These are phyloP conservation scores for Pachycephala philippinensis DNA, from an alignment of 2,113 vertebrate species.

Conservation along the genomic window DNA sequence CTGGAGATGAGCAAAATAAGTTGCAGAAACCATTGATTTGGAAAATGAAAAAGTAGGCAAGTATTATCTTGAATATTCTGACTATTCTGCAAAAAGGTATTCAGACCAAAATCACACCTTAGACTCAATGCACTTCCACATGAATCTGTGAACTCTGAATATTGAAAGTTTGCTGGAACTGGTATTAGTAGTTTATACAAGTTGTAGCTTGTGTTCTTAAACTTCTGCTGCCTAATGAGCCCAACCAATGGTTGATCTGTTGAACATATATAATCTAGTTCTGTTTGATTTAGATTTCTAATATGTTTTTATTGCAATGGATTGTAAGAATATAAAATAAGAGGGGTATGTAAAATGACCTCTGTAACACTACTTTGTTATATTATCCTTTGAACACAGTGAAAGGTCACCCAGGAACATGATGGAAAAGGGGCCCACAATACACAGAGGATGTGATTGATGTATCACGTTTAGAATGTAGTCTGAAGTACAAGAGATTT, in stretches of 20 bases:
- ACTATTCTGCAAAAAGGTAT: neutral
- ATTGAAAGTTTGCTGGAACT: neutral
- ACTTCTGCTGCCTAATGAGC: neutral
- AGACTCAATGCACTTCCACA: neutral
- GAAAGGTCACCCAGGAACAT: constrained; percentile 17
- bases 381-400: constrained; percentile 2
- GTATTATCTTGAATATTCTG: neutral
- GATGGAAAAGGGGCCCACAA: constrained; percentile 5
- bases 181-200: neutral
- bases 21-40: neutral
- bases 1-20: neutral
- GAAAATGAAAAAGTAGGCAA: neutral
- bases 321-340: constrained; percentile 32
- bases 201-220: neutral
- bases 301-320: constrained; percentile 6
- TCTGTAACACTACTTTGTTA: neutral
- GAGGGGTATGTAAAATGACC: neutral
- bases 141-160: neutral
- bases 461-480: neutral
- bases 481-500: constrained; percentile 8
- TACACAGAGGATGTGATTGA: neutral
- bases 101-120: neutral
- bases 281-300: neutral
- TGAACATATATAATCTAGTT: neutral
- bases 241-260: neutral